phyloP scores from a whole-genome alignment of 2,797 vertebrate genomes.

The Xiphophorus birchmanni region DNA sequence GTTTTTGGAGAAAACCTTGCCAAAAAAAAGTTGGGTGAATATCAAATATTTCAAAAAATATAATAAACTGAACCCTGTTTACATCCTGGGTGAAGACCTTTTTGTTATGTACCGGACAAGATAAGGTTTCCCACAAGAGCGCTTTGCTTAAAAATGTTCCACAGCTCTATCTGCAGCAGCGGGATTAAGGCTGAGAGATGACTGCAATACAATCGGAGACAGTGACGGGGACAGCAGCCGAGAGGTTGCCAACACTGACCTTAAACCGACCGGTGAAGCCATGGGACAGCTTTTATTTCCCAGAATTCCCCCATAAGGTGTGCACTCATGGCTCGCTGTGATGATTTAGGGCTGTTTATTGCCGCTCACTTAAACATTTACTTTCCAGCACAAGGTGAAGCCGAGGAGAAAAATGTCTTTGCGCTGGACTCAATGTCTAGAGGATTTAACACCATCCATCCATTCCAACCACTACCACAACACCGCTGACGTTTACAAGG shows the following conservation, averaged over 20 bases:
- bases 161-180: slow-evolving; percentile 11
- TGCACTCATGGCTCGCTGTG: slow-evolving; percentile 18
- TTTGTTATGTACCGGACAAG: slow-evolving; percentile 45
- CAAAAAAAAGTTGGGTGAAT: slow-evolving; percentile 18
- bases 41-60: slow-evolving; percentile 16
- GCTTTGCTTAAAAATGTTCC: slow-evolving; percentile 5
- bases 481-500: slow-evolving; percentile 67
- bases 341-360: slow-evolving; percentile 79
- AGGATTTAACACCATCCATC: slow-evolving; percentile 49
- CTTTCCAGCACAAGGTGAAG: slow-evolving; percentile 74
- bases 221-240: neutral
- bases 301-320: slow-evolving; percentile 72
- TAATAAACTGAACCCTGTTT: slow-evolving; percentile 51
- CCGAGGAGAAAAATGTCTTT: slow-evolving; percentile 66
- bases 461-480: neutral
- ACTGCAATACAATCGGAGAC: slow-evolving; percentile 17
- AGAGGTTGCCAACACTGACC: slow-evolving; percentile 25
- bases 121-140: slow-evolving; percentile 57
- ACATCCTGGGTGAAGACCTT: slow-evolving; percentile 41
- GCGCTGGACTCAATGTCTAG: slow-evolving; percentile 47
- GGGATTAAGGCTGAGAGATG: slow-evolving; percentile 1
- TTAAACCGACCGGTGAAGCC: slow-evolving; percentile 36
- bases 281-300: slow-evolving; percentile 62
- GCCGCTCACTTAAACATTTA: slow-evolving; percentile 78
- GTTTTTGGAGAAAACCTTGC: slow-evolving; percentile 38